phyloP scores from a whole-genome alignment of 2,888 invertebrate species.

The Acleris cristana region DNA sequence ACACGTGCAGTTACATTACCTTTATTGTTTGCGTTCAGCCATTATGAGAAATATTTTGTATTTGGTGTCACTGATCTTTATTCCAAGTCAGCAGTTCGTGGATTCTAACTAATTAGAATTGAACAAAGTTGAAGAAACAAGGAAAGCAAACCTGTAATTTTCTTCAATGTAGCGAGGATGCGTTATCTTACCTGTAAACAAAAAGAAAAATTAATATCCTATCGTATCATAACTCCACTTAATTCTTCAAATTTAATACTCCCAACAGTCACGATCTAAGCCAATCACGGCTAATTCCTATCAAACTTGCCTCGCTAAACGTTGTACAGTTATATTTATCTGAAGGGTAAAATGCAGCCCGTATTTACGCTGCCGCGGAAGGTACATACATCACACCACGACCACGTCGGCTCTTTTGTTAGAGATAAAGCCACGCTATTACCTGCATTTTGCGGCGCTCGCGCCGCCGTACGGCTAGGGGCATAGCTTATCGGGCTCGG shows the following conservation, averaged over 20 bases:
- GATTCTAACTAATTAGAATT: too few species aligned
- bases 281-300: conserved; percentile 30
- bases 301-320: conserved; percentile 25
- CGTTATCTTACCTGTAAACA: conserved; percentile 23
- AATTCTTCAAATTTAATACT: conserved; percentile 13
- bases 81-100: too few species aligned
- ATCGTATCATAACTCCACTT: neutral
- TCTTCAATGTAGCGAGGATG: neutral
- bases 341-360: conserved; percentile 35
- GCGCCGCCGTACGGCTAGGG: conserved; percentile 37
- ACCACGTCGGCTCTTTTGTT: conserved; percentile 63
- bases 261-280: conserved; percentile 21
- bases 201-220: conserved; percentile 3
- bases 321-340: conserved; percentile 35
- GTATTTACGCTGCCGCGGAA: conserved; percentile 35
- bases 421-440: conserved; percentile 62
- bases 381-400: conserved; percentile 38
- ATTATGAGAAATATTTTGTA: neutral
- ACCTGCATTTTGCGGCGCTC: conserved; percentile 42
- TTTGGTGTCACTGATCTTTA: too few species aligned
- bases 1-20: neutral
- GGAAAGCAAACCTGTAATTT: neutral
- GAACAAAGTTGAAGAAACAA: neutral
- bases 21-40: neutral
- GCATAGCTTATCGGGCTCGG: conserved; percentile 28